phyloP scores from a whole-genome alignment of 2,797 vertebrate species.

The Loriculus beryllinus region DNA sequence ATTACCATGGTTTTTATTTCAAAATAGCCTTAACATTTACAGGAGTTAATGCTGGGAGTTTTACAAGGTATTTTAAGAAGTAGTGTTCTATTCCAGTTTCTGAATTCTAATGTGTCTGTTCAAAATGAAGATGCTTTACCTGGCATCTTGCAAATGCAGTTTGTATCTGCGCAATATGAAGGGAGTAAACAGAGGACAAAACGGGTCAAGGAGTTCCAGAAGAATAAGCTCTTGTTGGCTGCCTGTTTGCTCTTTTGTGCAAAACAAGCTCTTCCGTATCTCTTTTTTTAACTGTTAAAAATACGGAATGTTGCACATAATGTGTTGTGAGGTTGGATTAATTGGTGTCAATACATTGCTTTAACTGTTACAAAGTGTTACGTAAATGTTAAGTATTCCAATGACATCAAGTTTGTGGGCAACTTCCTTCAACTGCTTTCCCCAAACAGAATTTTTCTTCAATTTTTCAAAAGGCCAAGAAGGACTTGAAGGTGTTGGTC shows the following conservation, averaged over 20 bases:
- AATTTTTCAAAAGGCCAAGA: too few relatives aligned
- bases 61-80: rapidly evolving
- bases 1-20: not conserved
- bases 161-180: not conserved
- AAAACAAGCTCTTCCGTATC: not conserved
- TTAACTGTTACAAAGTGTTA: not conserved
- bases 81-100: not conserved
- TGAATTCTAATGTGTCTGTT: not conserved
- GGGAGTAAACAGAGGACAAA: not conserved
- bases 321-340: not conserved
- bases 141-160: not conserved
- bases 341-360: not conserved
- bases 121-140: not conserved
- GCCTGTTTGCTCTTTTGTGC: not conserved
- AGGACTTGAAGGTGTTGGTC: too few relatives aligned
- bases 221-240: not conserved
- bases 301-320: not conserved
- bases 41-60: not conserved
- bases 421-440: not conserved
- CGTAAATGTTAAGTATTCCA: not conserved
- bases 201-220: not conserved
- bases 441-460: not conserved
- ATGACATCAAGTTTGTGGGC: not conserved
- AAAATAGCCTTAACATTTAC: not conserved
- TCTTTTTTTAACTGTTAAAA: not conserved